A percentile compares a stretch with the other conserved stretches of the same genome.
Evolutionary conservation across 2,888 invertebrate genomes (phyloP).

Genomic region (Agrochola circellaris): DNA sequence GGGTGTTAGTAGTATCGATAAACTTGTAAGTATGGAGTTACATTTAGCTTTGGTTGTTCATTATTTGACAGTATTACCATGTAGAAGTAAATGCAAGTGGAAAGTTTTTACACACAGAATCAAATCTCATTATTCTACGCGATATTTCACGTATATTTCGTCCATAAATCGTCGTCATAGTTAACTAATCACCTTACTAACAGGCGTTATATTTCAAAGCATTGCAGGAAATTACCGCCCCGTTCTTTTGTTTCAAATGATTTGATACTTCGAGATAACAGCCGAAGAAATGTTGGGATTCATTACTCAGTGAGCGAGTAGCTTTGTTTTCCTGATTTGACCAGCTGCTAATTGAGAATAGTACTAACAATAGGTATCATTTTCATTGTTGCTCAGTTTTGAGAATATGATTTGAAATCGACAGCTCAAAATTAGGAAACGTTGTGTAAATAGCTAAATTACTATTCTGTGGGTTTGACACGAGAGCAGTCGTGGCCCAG

Average conservation of each 20-base stretch:
- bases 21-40: background rate
- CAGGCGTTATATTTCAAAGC: constrained; percentile 46
- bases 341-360: constrained; percentile 20
- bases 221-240: constrained; percentile 60
- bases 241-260: constrained; percentile 63
- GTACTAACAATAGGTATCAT: background rate
- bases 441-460: background rate
- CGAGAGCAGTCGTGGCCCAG: too few relatives aligned
- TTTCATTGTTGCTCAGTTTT: background rate
- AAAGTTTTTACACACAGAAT: background rate
- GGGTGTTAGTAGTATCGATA: background rate
- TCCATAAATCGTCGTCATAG: constrained; percentile 56
- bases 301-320: constrained; percentile 47
- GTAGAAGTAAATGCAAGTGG: background rate
- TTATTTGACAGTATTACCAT: background rate
- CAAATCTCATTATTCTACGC: background rate
- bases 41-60: background rate
- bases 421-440: background rate
- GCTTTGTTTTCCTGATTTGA: constrained; percentile 30
- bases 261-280: constrained; percentile 64
- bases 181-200: constrained; percentile 59
- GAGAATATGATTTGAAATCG: background rate
- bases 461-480: background rate
- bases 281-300: constrained; percentile 36
- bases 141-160: constrained; percentile 15